Percentiles rank a stretch among this genome's conserved stretches.
These are phyloP conservation scores for Piaya cayana DNA, from an alignment of 2,113 vertebrate genomes.

Conservation along the genomic window DNA sequence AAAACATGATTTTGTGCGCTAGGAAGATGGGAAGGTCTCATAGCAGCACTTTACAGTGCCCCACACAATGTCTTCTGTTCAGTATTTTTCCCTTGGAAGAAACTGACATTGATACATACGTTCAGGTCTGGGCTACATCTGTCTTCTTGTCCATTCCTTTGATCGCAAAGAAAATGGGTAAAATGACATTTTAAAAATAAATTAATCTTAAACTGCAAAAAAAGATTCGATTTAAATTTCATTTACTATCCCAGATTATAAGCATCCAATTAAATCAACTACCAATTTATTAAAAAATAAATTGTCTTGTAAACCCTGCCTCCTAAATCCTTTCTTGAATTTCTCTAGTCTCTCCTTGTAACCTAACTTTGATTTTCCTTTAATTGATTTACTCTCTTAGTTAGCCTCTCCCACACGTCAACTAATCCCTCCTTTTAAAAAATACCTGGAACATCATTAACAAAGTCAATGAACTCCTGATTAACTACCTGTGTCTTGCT, in stretches of 20 bases:
- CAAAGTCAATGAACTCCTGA: background rate
- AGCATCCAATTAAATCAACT: background rate
- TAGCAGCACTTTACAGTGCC: fast-evolving
- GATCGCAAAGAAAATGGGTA: background rate
- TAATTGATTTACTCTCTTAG: background rate
- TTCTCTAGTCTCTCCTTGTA: background rate
- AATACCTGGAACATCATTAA: background rate
- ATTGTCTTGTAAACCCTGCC: background rate
- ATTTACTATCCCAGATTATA: background rate
- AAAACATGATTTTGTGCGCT: background rate
- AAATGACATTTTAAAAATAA: background rate
- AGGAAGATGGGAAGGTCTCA: background rate
- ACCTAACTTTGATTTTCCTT: background rate
- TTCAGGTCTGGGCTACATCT: background rate
- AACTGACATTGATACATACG: background rate
- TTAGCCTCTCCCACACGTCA: background rate
- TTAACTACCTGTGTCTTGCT: background rate
- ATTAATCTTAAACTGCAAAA: background rate
- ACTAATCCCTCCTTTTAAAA: background rate
- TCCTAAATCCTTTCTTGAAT: background rate
- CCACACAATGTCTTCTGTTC: background rate
- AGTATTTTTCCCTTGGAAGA: background rate
- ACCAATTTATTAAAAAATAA: background rate
- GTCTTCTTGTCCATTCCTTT: background rate
- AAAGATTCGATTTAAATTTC: background rate